Evolutionary conservation across 1,140 invertebrate genomes (phyloP).

Genomic region (Lasioglossum albipes): DNA sequence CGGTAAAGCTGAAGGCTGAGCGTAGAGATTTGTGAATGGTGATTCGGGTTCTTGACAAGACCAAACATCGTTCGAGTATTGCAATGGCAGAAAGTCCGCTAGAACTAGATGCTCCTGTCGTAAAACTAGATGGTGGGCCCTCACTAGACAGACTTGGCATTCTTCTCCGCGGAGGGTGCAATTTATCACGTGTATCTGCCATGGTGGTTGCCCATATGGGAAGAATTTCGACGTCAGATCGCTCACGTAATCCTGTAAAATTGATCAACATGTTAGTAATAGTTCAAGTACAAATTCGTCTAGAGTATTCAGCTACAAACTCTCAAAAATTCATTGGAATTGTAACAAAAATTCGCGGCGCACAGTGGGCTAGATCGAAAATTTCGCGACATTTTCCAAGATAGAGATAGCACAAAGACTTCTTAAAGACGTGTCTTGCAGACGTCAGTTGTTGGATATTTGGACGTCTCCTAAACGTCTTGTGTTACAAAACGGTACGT

Average conservation of each 20-base stretch:
- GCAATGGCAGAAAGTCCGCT: conserved; percentile 87
- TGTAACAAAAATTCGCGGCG: too few species aligned
- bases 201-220: conserved; percentile 85
- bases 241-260: conserved; percentile 86
- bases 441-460: too few species aligned
- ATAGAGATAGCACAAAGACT: too few species aligned
- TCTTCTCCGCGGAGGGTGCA: conserved; percentile 79
- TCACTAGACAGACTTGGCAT: conserved; percentile 86
- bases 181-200: conserved; percentile 90
- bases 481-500: too few species aligned
- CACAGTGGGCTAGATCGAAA: too few species aligned
- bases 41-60: conserved; percentile 68
- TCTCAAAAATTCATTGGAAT: too few species aligned
- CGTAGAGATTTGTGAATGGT: conserved; percentile 82
- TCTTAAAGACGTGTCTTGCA: too few species aligned
- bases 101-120: conserved; percentile 86
- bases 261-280: conserved; percentile 13
- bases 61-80: conserved; percentile 78
- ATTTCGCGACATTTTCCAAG: too few species aligned
- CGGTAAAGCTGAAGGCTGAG: conserved; percentile 84
- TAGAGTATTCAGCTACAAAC: too few species aligned
- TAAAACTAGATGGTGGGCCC: conserved; percentile 88
- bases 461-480: too few species aligned
- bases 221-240: conserved; percentile 89
- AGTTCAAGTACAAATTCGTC: not conserved